Base-by-base conservation (phyloP, 2,888 invertebrate genomes). In the Rhagonycha lutea region DNA sequence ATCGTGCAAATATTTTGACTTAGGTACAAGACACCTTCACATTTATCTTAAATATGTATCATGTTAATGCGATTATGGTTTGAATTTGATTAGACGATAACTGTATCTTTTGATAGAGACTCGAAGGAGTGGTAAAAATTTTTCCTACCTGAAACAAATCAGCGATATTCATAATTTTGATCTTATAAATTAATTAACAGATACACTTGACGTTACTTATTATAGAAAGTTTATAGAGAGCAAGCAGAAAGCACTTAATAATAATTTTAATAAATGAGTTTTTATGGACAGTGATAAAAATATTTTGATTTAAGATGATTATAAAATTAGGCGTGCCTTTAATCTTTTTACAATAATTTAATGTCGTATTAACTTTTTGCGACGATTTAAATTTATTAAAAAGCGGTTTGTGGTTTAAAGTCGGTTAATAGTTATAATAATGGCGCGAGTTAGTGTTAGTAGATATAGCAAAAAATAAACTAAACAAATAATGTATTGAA, bases 301-400 rank as follows among this genome's bases (percentile, higher is more conserved):
- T 73, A 69, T 73, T 73, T 73, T 73, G 73, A 73, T 68, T 73
- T 69, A 24, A 69, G 68, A 65, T 62, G 73, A 69, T 62, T 69
- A 14, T 47, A 69, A 62, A 68, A 69, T 73, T 68, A 73, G 73
- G 73, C 69, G 73, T 73, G 73, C 69, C 69, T 68, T 73, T 62
- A 73, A 73, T 62, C 69, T 73, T 73, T 69, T 68, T 73, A 69
- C 62, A 61, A 73, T 69, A 69, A 70, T 14, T 70, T 70, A 60
- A 26, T 70, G 26, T 70, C 61, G 61, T 70, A 32, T 68, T 28
- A 68, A 47, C n/a, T 47, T 47, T 47, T 47, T 47, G 47, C 47
- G 47, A 47, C 47, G 47, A 47, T 47, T 47, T 47, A 47, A 47
- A 47, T 47, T n/a, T 47, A 47, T 47, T 47, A 47, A 47, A 47